A percentile compares a stretch with the other conserved stretches of the same genome.
Conservation (phyloP, 2,888 invertebrate genomes). For the Nyleta sp. region DNA sequence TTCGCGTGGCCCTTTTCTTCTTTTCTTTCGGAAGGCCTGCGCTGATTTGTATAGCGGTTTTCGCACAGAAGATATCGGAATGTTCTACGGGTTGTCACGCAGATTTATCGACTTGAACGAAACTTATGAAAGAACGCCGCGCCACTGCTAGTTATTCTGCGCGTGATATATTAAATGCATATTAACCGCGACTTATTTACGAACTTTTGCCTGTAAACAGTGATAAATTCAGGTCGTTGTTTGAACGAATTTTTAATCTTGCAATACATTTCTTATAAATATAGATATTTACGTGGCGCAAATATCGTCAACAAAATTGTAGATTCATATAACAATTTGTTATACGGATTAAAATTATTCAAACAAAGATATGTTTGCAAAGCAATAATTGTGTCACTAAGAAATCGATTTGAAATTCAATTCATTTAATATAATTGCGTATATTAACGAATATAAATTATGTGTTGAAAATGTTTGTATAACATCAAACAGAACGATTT, state of each 20-base stretch:
- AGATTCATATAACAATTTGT: too few relatives aligned
- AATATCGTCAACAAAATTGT: too few relatives aligned
- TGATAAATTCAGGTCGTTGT: constrained; percentile 5
- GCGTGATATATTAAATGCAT: constrained; percentile 30
- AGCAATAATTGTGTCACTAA: too few relatives aligned
- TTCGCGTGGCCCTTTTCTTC: constrained; percentile 8
- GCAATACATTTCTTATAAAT: too few relatives aligned
- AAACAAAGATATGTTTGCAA: too few relatives aligned
- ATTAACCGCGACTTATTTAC: constrained; percentile 34
- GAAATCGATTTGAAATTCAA: too few relatives aligned
- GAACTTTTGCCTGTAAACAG: constrained; percentile 26
- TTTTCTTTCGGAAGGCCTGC: constrained; percentile 6
- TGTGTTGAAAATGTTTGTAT: too few relatives aligned
- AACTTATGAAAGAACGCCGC: constrained; percentile 26
- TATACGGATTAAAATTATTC: too few relatives aligned
- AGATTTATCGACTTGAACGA: constrained; percentile 37
- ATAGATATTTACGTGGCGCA: too few relatives aligned
- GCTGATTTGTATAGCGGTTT: constrained; percentile 31
- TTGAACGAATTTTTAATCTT: background rate
- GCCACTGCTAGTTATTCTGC: constrained; percentile 24
- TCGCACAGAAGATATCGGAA: constrained; percentile 17
- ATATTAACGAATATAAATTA: too few relatives aligned
- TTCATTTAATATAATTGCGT: too few relatives aligned
- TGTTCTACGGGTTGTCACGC: constrained; percentile 28
- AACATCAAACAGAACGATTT: too few relatives aligned